Evolutionary conservation across 2,113 vertebrate species (phyloP).

Genomic region (Garra rufa): DNA sequence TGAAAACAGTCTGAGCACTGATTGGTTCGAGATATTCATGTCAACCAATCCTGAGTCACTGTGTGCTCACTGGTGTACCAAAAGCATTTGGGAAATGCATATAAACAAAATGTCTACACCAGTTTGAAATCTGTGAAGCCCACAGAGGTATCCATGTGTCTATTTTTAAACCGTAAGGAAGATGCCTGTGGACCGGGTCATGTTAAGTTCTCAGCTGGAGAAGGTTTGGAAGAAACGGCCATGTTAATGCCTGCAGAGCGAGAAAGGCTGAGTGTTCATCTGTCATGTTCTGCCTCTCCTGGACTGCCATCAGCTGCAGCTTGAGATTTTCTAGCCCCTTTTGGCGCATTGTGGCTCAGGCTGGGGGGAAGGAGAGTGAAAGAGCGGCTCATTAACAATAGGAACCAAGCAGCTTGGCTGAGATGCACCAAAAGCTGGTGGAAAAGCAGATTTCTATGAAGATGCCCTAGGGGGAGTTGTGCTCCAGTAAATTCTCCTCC

Average conservation of each 20-base stretch:
- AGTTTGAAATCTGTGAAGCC: neutral
- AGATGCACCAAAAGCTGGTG: constrained; percentile 8
- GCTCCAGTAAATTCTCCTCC: constrained; percentile 81
- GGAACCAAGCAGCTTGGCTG: constrained; percentile 48
- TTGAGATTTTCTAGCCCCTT: constrained; percentile 51
- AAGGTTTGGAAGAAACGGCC: constrained; percentile 10
- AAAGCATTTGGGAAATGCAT: neutral
- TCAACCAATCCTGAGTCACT: neutral
- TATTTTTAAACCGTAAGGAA: neutral
- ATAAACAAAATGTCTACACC: neutral
- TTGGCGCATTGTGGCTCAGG: constrained; percentile 23
- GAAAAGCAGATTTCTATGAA: constrained; percentile 54
- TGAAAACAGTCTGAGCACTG: neutral
- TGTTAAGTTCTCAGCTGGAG: neutral
- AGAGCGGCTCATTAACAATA: constrained; percentile 49
- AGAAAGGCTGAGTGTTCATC: constrained; percentile 51
- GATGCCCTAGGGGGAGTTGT: constrained; percentile 80
- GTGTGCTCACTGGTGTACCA: neutral
- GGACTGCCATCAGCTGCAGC: constrained; percentile 59
- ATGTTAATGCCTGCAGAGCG: constrained; percentile 40
- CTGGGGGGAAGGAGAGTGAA: constrained; percentile 30
- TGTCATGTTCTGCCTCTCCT: constrained; percentile 50
- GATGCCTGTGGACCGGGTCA: neutral
- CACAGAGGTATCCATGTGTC: neutral
- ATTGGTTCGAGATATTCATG: neutral